Conservation (phyloP, 2,888 invertebrate species). For the Aromia moschata region DNA sequence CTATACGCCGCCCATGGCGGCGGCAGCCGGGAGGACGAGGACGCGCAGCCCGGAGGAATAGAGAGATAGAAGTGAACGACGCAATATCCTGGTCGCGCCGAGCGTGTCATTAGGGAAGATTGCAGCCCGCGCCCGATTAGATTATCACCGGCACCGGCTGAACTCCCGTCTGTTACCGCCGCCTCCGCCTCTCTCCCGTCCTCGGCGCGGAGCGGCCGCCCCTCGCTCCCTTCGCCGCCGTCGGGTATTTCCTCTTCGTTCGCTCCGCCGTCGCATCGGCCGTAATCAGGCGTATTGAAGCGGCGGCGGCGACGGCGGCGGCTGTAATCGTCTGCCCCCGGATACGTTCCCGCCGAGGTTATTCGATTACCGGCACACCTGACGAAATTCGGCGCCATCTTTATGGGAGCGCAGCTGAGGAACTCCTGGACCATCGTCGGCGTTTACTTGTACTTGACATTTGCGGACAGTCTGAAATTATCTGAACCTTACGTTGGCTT, state of each 20-base stretch:
- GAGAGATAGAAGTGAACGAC: conserved; percentile 25
- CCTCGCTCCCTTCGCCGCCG: conserved; percentile 29
- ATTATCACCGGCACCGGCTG: conserved; percentile 52
- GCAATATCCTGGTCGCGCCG: conserved; percentile 45
- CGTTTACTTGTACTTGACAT: no score
- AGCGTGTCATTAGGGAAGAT: conserved; percentile 61
- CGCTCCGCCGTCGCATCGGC: conserved; percentile 12
- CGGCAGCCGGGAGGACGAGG: no score
- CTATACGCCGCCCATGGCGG: no score
- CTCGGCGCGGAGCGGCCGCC: no score
- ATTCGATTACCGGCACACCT: neutral
- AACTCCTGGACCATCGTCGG: no score
- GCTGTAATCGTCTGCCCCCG: conserved; percentile 1
- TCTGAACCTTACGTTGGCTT: no score
- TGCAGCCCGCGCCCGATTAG: conserved; percentile 63
- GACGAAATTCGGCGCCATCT: neutral
- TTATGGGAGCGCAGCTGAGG: no score
- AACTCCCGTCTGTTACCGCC: conserved; percentile 30
- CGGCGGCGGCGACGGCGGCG: conserved; percentile 5
- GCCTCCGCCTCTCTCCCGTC: conserved; percentile 15
- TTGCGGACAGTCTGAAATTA: no score
- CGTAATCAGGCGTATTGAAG: conserved; percentile 22
- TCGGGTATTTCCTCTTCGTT: conserved; percentile 25
- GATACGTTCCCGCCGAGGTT: conserved; percentile 6
- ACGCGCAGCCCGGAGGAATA: conserved; percentile 23